Conservation (phyloP, 2,797 vertebrate species). For the Gymnocypris eckloni region DNA sequence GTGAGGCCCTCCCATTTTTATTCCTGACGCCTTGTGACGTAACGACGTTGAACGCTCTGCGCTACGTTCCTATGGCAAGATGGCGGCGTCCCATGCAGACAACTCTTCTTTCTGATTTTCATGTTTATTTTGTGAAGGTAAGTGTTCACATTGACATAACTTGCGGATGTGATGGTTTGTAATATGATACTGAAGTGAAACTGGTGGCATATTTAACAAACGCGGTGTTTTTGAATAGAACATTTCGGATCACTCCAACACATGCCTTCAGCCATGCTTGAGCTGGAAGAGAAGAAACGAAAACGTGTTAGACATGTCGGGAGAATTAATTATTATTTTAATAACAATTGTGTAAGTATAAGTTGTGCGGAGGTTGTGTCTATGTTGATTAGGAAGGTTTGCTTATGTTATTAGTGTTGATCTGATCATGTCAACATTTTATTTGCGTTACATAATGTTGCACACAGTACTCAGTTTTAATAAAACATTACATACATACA, state of each 20-base stretch:
- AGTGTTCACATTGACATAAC: constrained; percentile 6
- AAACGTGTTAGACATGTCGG: not conserved
- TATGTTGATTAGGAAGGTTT: not conserved
- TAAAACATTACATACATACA: not conserved
- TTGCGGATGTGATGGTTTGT: not conserved
- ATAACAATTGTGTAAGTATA: not conserved
- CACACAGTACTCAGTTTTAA: not conserved
- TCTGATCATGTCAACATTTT: not conserved
- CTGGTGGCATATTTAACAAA: not conserved
- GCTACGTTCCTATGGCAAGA: constrained; percentile 46
- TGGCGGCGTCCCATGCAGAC: constrained; percentile 66
- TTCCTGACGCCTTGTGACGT: constrained; percentile 60
- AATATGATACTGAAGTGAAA: not conserved
- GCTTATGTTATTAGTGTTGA: not conserved
- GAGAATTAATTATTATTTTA: not conserved
- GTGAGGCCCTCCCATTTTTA: constrained; percentile 73
- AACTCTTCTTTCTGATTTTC: not conserved
- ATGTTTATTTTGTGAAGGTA: constrained; percentile 56
- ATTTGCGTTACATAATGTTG: not conserved
- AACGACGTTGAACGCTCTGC: constrained; percentile 35
- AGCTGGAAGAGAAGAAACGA: constrained; percentile 5
- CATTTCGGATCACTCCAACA: not conserved
- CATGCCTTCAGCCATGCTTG: constrained; percentile 43
- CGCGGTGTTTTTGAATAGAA: not conserved
- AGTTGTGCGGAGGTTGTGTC: not conserved